These are phyloP conservation scores for Corydoras sp. DNA, from an alignment of 2,113 vertebrate species.

Conservation along the genomic window DNA sequence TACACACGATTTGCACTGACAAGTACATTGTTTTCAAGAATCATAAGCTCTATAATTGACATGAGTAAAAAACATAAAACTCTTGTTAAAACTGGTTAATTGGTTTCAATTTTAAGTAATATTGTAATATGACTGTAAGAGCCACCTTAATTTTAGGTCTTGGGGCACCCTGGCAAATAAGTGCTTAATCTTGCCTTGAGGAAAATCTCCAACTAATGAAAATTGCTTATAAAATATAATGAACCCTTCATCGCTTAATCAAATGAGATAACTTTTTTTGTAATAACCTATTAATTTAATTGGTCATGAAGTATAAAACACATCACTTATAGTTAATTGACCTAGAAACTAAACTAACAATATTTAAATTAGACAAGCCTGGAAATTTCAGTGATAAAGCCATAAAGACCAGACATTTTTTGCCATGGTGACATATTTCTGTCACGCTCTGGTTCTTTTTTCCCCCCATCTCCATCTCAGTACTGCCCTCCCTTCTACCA, in stretches of 20 bases:
- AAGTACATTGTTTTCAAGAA: conserved; percentile 97
- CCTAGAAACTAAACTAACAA: conserved; percentile 95
- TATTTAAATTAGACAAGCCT: conserved; percentile 87
- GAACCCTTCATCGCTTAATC: conserved; percentile 95
- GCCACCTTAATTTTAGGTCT: conserved; percentile 90
- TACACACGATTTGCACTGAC: conserved; percentile 90
- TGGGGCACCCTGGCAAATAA: conserved; percentile 80
- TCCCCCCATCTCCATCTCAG: conserved; percentile 41
- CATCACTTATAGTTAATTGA: conserved; percentile 99
- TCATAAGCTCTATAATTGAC: conserved; percentile 93
- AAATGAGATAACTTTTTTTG: conserved; percentile 87
- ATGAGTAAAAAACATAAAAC: conserved; percentile 88
- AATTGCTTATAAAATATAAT: conserved; percentile 99
- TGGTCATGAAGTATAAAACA: conserved; percentile 97
- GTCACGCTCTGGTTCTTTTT: conserved; percentile 38
- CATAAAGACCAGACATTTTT: conserved; percentile 71
- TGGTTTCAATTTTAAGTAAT: conserved; percentile 98
- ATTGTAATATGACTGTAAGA: conserved; percentile 76
- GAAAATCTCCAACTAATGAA: conserved; percentile 95
- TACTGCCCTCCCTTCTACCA: conserved; percentile 30
- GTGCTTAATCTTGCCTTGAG: conserved; percentile 93
- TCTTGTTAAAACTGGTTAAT: conserved; percentile 94
- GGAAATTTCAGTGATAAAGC: conserved; percentile 79
- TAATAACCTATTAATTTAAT: conserved; percentile 99
- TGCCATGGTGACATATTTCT: conserved; percentile 61